These are phyloP conservation scores for rat (Rattus norvegicus) DNA, from an alignment of 2,113 vertebrate species.

Conservation along the genomic window DNA sequence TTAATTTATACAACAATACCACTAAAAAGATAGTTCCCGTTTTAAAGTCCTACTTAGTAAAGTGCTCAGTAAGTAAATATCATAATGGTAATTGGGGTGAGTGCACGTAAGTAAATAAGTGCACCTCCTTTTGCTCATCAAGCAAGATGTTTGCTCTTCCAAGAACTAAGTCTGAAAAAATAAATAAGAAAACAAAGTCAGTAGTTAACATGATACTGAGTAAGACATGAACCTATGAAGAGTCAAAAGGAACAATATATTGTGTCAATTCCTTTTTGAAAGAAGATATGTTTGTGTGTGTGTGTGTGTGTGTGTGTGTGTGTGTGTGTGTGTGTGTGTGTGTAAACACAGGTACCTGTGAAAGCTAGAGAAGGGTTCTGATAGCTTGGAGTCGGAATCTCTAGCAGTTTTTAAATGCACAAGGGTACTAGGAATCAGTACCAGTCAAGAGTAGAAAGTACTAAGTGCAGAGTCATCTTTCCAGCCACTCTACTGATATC, in stretches of 20 bases:
- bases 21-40: not conserved
- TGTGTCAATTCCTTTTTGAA: not conserved
- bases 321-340: not conserved
- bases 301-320: not conserved
- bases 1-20: not conserved
- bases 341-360: too few species aligned
- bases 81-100: not conserved
- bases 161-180: conserved; percentile 15
- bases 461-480: not conserved
- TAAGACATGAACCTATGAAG: conserved; percentile 7
- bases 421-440: not conserved
- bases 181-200: conserved; percentile 38
- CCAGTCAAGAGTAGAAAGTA: not conserved
- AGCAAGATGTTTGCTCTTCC: not conserved
- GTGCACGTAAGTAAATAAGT: conserved; percentile 21
- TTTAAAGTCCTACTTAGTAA: conserved; percentile 8
- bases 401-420: not conserved
- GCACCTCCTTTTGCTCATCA: not conserved
- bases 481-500: not conserved
- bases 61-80: conserved; percentile 26
- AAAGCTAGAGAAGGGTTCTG: not conserved
- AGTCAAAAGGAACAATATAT: not conserved
- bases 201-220: not conserved
- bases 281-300: not conserved
- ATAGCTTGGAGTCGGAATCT: too few species aligned